Evolutionary conservation across 2,888 invertebrate species (phyloP).

Genomic region (Nephrotoma guestfalica): DNA sequence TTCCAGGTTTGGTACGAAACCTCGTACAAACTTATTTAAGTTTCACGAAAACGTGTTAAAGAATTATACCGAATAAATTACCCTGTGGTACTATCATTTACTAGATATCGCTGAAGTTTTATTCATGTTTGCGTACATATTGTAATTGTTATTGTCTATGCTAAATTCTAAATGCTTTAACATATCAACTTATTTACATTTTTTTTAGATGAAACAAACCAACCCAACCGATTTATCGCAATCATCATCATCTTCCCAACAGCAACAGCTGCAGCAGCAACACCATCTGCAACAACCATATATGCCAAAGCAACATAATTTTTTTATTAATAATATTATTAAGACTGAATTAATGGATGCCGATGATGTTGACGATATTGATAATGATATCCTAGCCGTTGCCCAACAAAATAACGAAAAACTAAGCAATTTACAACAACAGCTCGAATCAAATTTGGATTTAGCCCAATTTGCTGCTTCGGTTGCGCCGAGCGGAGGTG

Average conservation of each 20-base stretch:
- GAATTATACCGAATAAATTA: too few species aligned
- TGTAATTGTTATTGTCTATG: too few species aligned
- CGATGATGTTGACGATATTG: background rate
- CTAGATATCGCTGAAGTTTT: too few species aligned
- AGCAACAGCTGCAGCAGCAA: background rate
- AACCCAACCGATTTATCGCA: background rate
- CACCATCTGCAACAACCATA: background rate
- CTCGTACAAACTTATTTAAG: too few species aligned
- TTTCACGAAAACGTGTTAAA: too few species aligned
- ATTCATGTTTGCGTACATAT: too few species aligned
- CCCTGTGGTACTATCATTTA: too few species aligned
- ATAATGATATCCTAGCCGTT: background rate
- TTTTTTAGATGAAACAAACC: background rate
- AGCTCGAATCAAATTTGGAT: background rate
- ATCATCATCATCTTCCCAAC: background rate
- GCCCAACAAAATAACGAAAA: background rate
- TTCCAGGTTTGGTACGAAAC: too few species aligned
- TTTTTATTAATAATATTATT: background rate
- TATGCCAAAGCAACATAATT: background rate
- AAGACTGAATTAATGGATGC: slow-evolving; percentile 1
- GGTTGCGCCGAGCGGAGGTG: background rate
- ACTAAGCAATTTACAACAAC: background rate
- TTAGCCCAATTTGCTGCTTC: background rate
- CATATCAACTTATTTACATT: too few species aligned
- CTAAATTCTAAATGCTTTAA: too few species aligned